These are phyloP conservation scores for Drosophila kuntzei DNA, from an alignment of 2,888 invertebrate genomes.

Conservation along the genomic window DNA sequence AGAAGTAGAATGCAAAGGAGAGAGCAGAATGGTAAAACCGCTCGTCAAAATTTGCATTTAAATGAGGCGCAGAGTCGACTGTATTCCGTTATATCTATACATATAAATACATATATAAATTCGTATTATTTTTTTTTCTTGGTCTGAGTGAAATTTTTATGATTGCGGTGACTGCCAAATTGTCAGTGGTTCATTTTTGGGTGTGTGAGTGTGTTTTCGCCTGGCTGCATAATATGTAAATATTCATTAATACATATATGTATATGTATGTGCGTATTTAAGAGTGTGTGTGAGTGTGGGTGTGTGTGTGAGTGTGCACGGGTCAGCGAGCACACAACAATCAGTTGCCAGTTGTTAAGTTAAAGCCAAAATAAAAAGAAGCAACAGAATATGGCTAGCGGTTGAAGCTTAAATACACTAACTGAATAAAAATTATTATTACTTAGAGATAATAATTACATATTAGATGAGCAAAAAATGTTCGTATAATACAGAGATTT, in stretches of 20 bases:
- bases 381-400: conserved; percentile 1
- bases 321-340: conserved; percentile 64
- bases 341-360: conserved; percentile 36
- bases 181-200: conserved; percentile 68
- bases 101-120: conserved; percentile 20
- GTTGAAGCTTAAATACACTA: background rate
- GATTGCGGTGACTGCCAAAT: conserved; percentile 82
- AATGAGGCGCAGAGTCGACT: conserved; percentile 81
- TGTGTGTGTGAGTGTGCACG: conserved; percentile 26
- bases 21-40: conserved; percentile 71
- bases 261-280: conserved; percentile 14
- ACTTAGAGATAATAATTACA: background rate
- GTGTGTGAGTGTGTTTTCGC: conserved; percentile 41
- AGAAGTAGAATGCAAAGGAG: conserved; percentile 51
- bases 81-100: conserved; percentile 30
- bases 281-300: conserved; percentile 8
- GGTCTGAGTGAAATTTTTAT: conserved; percentile 72
- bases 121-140: conserved; percentile 31
- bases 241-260: conserved; percentile 62
- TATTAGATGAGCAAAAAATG: background rate
- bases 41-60: conserved; percentile 84
- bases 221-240: conserved; percentile 77
- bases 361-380: conserved; percentile 12
- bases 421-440: conserved; percentile 2
- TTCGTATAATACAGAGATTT: background rate